A percentile compares a stretch with the other conserved stretches of the same genome.
These are phyloP conservation scores for Phodopus roborovskii DNA, from an alignment of 2,113 vertebrate genomes.

Conservation along the genomic window DNA sequence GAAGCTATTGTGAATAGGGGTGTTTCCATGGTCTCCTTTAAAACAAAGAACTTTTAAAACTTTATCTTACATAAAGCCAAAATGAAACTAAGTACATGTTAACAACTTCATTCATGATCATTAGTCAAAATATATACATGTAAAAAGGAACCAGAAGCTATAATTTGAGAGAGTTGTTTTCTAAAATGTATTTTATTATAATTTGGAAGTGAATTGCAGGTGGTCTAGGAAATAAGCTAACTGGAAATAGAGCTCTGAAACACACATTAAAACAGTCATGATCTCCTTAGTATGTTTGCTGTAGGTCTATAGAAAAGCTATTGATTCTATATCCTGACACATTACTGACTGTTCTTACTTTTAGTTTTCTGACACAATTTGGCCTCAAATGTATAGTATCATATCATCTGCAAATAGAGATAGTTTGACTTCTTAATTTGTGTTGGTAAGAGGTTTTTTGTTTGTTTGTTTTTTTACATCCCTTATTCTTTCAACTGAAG, in stretches of 20 bases:
- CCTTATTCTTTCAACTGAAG: background rate
- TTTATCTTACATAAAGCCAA: conserved; percentile 93
- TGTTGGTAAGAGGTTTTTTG: background rate
- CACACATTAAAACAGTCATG: conserved; percentile 85
- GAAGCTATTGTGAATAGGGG: background rate
- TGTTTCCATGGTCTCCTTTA: background rate
- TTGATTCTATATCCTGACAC: background rate
- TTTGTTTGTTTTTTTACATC: background rate
- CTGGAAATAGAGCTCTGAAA: conserved; percentile 85
- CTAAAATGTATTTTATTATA: conserved; percentile 79
- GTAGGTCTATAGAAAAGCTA: background rate
- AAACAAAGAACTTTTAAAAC: conserved; percentile 82
- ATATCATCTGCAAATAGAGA: background rate
- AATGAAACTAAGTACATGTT: conserved; percentile 91
- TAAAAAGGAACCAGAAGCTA: conserved; percentile 85
- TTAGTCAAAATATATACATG: conserved; percentile 93
- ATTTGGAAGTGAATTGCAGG: conserved; percentile 87
- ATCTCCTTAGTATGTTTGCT: background rate
- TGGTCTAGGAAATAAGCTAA: conserved; percentile 84
- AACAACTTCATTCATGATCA: conserved; percentile 91
- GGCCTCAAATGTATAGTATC: background rate
- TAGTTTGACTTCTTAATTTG: background rate
- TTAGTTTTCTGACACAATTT: background rate
- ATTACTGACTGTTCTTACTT: background rate
- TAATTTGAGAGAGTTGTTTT: conserved; percentile 76